phyloP scores from a whole-genome alignment of 30 jellyfish, hydroid and myxozoan genomes.

The Chrysaora quinquecirrha region DNA sequence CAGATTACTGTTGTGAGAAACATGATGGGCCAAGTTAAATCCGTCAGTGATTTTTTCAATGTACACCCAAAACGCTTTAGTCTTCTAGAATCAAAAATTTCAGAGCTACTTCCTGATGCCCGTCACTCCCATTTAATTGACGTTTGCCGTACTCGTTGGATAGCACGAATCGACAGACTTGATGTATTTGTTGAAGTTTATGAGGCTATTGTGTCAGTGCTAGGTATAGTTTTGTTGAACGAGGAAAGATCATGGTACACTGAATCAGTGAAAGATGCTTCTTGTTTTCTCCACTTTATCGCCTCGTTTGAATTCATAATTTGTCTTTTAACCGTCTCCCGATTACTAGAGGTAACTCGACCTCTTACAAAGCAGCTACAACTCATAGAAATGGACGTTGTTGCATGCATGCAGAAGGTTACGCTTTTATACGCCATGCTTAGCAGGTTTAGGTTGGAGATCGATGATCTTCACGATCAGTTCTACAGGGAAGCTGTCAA shows the following conservation, averaged over 20 bases:
- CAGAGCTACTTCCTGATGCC: not conserved
- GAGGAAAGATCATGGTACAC: not conserved
- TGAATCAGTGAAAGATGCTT: conserved; percentile 20
- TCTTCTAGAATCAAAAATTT: not conserved
- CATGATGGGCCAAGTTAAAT: conserved; percentile 9
- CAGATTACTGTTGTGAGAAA: conserved; percentile 8
- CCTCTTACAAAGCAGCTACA: conserved; percentile 65
- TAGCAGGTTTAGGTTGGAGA: conserved; percentile 9
- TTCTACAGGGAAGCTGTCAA: conserved; percentile 35
- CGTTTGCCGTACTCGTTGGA: conserved; percentile 50
- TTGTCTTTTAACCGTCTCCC: conserved; percentile 41
- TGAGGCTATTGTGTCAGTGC: conserved; percentile 21
- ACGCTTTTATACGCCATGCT: conserved; percentile 20
- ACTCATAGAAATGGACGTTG: conserved; percentile 25
- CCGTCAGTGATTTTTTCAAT: conserved; percentile 30
- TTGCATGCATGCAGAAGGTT: not conserved
- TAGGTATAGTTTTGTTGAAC: not conserved
- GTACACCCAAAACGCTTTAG: conserved; percentile 8
- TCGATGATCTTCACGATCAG: not conserved
- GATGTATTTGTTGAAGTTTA: not conserved
- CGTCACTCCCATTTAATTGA: conserved; percentile 10
- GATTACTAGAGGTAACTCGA: conserved; percentile 20
- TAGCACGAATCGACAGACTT: conserved; percentile 24
- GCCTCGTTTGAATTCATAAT: conserved; percentile 29
- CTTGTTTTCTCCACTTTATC: not conserved